These are phyloP conservation scores for Yponomeuta evonymella DNA, from an alignment of 2,888 invertebrate species.

Conservation along the genomic window DNA sequence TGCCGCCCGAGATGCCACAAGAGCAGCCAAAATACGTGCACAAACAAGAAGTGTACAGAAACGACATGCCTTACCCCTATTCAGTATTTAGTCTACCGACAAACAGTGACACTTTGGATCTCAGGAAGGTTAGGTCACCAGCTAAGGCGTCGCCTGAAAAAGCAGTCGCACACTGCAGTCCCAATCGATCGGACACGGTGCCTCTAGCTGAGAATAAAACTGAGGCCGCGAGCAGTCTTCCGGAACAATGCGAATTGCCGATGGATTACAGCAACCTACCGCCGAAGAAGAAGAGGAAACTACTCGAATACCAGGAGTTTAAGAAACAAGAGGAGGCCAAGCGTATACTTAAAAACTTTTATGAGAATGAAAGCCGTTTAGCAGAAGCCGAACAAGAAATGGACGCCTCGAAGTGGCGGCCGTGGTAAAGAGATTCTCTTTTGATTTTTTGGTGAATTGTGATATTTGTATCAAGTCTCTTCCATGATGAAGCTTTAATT, in stretches of 20 bases:
- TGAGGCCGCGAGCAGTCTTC: slow-evolving; percentile 45
- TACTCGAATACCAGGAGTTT: slow-evolving; percentile 72
- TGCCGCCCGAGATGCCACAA: slow-evolving; percentile 27
- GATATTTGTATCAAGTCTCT: slow-evolving; percentile 60
- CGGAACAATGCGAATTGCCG: slow-evolving; percentile 67
- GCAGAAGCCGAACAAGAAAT: slow-evolving; percentile 45
- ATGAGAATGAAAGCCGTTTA: slow-evolving; percentile 52
- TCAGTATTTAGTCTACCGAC: slow-evolving; percentile 38
- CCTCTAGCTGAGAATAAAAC: slow-evolving; percentile 46
- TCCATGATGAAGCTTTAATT: slow-evolving; percentile 74
- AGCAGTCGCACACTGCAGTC: slow-evolving; percentile 31
- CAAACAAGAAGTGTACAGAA: slow-evolving; percentile 51
- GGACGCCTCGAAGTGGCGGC: slow-evolving; percentile 63
- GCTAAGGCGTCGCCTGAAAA: slow-evolving; percentile 38
- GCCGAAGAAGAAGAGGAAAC: slow-evolving; percentile 72
- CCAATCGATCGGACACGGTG: slow-evolving; percentile 39
- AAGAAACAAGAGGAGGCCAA: slow-evolving; percentile 71
- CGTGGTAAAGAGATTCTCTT: slow-evolving; percentile 44
- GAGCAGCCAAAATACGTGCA: slow-evolving; percentile 51
- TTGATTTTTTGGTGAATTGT: slow-evolving; percentile 39
- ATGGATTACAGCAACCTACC: slow-evolving; percentile 73
- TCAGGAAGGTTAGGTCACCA: slow-evolving; percentile 66
- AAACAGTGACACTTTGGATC: slow-evolving; percentile 57
- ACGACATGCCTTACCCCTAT: slow-evolving; percentile 46
- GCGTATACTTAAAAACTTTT: slow-evolving; percentile 59